Conservation (phyloP, 2,888 invertebrate species). For the Napeogenes sylphis region DNA sequence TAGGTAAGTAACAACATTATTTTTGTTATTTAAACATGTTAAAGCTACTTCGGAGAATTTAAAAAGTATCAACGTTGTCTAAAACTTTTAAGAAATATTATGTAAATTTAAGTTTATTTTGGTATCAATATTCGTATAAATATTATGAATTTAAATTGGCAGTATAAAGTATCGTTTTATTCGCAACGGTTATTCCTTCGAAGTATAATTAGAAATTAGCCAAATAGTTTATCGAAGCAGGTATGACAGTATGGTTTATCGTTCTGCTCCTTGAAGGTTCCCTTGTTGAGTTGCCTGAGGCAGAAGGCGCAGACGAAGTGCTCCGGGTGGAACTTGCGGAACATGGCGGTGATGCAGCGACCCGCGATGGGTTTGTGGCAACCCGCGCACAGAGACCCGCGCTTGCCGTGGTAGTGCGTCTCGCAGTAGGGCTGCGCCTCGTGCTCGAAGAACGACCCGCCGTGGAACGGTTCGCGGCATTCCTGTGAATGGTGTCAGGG, state of each 20-base stretch:
- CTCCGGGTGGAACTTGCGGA: conserved; percentile 98
- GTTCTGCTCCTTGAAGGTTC: conserved; percentile 99
- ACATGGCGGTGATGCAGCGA: conserved; percentile 99
- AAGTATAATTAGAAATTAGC: conserved; percentile 44
- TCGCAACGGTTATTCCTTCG: too few relatives aligned
- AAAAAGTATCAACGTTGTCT: too few relatives aligned
- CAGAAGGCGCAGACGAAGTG: conserved; percentile 99
- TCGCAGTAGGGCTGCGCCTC: conserved; percentile 99
- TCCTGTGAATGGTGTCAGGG: conserved; percentile 81
- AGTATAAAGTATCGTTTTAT: too few relatives aligned
- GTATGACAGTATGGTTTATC: conserved; percentile 99
- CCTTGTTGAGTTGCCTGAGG: conserved; percentile 97
- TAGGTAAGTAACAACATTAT: too few relatives aligned
- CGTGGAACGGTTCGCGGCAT: conserved; percentile 97
- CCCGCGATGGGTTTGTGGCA: conserved; percentile 98
- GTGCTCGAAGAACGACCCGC: conserved; percentile 99
- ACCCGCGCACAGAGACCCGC: conserved; percentile 97
- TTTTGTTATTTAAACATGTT: too few relatives aligned
- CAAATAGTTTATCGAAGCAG: conserved; percentile 98
- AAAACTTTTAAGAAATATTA: too few relatives aligned
- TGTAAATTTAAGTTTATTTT: too few relatives aligned
- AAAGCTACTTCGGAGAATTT: too few relatives aligned
- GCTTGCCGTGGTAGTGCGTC: conserved; percentile 98
- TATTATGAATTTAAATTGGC: too few relatives aligned
- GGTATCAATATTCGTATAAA: too few relatives aligned